Base-by-base conservation (phyloP, 2,113 vertebrate species). In the Callospermophilus lateralis region DNA sequence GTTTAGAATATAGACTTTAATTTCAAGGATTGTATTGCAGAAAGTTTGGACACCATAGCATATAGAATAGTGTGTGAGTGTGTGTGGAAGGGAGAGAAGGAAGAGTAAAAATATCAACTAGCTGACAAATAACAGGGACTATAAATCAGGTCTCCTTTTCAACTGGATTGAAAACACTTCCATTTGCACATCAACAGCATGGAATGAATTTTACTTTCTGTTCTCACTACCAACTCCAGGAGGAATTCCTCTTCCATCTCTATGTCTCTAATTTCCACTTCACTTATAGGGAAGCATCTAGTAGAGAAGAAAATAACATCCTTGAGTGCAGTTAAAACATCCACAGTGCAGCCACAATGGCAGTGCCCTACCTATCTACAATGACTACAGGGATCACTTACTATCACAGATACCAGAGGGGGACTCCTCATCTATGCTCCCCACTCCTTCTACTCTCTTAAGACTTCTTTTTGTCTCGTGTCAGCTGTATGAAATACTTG, bases 1-100 rank as follows among this genome's bases (percentile, higher is more conserved):
- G 8, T 76, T 81, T 3, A 96, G 22, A 81, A 10, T 63, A n/a
- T 68, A 58, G 28, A 72, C 84, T 95, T 97, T 95, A 73, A 19
- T 89, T 77, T 73, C 34, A 91, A 73, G 32, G 42, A 76, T 85
- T 84, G n/a, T 90, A 80, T 12, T 72, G n/a, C 61, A 86, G 89
- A 86, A 81, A 32, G 65, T 26, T 94, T 84, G 84, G 53, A 89
- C 2, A 95, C 42, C 19, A 70, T 55, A 81, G 73, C 32, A 37
- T 79, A 3, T 70, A 61, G 68, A 84, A 48, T 16, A 16, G 16
- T 68, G n/a, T 78, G 37, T 76, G 51, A 16, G 8, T 58, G 55
- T 58, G 1, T 76, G 28, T 67, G 22, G 45, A 84, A 92, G 10
- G 42, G 30, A 87, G 34, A 73, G 48, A 93, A 63, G 51, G 37